These are phyloP conservation scores for Microcebus griseorufus DNA, from an alignment of 2,113 vertebrate species.

Conservation along the genomic window DNA sequence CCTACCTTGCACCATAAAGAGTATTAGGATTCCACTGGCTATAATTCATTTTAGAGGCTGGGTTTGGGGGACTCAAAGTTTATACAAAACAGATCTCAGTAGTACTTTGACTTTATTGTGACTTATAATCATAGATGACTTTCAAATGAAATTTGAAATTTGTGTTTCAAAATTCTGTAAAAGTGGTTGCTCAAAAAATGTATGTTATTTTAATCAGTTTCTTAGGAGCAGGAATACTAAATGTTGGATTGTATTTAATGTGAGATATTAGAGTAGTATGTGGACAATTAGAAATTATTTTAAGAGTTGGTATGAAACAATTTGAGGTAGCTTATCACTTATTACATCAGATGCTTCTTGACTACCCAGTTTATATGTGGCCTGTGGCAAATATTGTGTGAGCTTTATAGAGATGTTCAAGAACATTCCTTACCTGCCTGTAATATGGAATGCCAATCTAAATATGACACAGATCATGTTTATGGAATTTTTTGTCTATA, in stretches of 20 bases:
- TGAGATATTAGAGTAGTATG: not conserved
- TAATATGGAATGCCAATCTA: not conserved
- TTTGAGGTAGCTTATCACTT: not conserved
- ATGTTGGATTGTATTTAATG: not conserved
- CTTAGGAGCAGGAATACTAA: not conserved
- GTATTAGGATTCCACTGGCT: not conserved
- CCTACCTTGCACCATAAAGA: not conserved
- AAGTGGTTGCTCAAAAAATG: not conserved
- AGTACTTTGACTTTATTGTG: not conserved
- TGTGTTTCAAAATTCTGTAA: not conserved
- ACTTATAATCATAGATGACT: not conserved
- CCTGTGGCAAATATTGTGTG: not conserved
- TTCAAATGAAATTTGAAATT: not conserved
- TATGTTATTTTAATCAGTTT: not conserved
- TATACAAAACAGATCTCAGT: not conserved
- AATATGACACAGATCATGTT: not conserved
- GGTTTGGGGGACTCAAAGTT: not conserved
- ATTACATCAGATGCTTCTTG: not conserved
- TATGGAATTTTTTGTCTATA: not conserved
- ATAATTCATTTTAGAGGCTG: not conserved
- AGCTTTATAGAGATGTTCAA: not conserved
- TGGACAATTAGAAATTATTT: conserved; percentile 22
- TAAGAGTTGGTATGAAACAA: conserved; percentile 24
- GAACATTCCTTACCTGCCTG: not conserved
- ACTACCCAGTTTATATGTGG: not conserved